Conservation (phyloP, 2,888 invertebrate species). For the Arge pagana region DNA sequence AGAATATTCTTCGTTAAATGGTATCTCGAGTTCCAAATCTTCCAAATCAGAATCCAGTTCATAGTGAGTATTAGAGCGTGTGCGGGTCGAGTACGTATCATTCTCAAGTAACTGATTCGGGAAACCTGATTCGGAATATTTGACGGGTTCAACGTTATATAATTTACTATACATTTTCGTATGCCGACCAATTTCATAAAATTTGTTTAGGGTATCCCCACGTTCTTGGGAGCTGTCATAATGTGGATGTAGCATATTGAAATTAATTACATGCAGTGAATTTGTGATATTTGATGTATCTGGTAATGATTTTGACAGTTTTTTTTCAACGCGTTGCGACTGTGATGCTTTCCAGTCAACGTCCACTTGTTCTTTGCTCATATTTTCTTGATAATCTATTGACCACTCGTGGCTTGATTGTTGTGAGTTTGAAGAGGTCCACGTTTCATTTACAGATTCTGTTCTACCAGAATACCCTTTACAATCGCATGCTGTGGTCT, state of each 20-base stretch:
- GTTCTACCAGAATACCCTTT: slow-evolving; percentile 12
- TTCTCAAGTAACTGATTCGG: background rate
- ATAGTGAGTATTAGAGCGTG: too few relatives aligned
- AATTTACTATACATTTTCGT: background rate
- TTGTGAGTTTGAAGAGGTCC: slow-evolving; percentile 19
- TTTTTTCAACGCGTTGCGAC: slow-evolving; percentile 1
- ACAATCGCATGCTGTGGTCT: slow-evolving; percentile 23
- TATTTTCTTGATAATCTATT: background rate
- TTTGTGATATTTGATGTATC: slow-evolving; percentile 7
- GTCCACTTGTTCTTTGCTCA: slow-evolving; percentile 4
- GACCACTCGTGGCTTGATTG: background rate
- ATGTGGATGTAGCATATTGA: too few relatives aligned
- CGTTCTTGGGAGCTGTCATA: slow-evolving; percentile 28
- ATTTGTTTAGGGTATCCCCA: slow-evolving; percentile 30
- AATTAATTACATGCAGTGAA: slow-evolving; percentile 14
- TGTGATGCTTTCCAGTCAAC: slow-evolving; percentile 16
- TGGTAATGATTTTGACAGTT: slow-evolving; percentile 1
- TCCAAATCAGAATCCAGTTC: slow-evolving; percentile 23
- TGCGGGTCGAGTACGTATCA: too few relatives aligned
- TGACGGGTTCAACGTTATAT: background rate
- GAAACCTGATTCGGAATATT: slow-evolving; percentile 6
- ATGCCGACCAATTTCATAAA: slow-evolving; percentile 34
- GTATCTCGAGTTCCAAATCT: slow-evolving; percentile 33
- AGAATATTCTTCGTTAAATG: slow-evolving; percentile 30
- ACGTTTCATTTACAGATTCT: slow-evolving; percentile 7